phyloP scores from a whole-genome alignment of 2,888 invertebrate species.

The Amphipoea lucens region DNA sequence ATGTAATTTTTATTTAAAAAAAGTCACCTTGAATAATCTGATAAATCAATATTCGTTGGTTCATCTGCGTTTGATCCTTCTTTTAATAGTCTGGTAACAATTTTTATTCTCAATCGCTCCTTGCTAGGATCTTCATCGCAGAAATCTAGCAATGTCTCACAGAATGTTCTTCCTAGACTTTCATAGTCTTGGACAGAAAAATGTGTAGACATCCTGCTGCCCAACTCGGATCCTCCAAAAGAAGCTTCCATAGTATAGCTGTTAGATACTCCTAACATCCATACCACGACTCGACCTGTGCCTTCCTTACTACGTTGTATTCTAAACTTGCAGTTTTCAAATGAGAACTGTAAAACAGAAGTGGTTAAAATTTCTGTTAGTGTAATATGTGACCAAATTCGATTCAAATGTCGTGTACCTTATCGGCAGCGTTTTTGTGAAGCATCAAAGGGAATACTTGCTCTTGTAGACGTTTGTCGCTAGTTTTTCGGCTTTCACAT shows the following conservation, averaged over 20 bases:
- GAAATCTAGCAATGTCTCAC: conserved; percentile 97
- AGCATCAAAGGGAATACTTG: conserved; percentile 98
- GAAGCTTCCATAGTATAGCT: conserved; percentile 99
- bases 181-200: conserved; percentile 93
- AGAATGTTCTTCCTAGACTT: conserved; percentile 96
- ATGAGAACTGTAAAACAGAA: conserved; percentile 93
- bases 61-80: conserved; percentile 97
- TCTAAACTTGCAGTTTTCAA: conserved; percentile 98
- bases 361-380: conserved; percentile 21
- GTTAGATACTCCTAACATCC: conserved; percentile 98
- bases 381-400: background rate
- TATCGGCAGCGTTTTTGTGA: conserved; percentile 97
- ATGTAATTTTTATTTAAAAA: background rate
- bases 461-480: conserved; percentile 95
- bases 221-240: conserved; percentile 96
- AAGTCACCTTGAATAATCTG: conserved; percentile 95
- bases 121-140: conserved; percentile 96
- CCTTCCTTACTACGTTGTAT: conserved; percentile 98
- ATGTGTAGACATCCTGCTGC: conserved; percentile 95
- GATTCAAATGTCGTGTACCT: conserved; percentile 87
- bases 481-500: conserved; percentile 95
- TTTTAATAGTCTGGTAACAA: conserved; percentile 94
- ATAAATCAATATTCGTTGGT: conserved; percentile 95
- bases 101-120: conserved; percentile 94
- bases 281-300: conserved; percentile 97